Conservation (phyloP, 2,888 invertebrate genomes). For the Morpho deidamia region DNA sequence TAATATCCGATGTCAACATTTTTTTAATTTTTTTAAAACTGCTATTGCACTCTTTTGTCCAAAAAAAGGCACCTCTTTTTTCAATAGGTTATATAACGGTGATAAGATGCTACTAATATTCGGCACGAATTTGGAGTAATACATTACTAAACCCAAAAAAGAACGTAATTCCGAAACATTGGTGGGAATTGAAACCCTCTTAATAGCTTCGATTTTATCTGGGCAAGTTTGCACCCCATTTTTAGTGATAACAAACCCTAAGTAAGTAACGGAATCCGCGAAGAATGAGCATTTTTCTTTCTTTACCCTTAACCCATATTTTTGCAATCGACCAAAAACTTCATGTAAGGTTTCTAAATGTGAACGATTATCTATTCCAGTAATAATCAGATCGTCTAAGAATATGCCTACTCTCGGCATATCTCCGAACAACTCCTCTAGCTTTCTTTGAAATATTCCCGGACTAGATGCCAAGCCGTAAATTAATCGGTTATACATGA, state of each 20-base stretch:
- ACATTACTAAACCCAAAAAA: slow-evolving; percentile 9
- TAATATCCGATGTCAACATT: not conserved
- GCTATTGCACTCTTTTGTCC: not conserved
- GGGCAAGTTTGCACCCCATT: slow-evolving; percentile 18
- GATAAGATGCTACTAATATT: not conserved
- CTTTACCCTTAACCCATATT: slow-evolving; percentile 21
- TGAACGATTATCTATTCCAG: slow-evolving; percentile 1
- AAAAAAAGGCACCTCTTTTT: not conserved
- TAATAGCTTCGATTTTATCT: slow-evolving; percentile 17
- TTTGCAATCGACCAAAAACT: slow-evolving; percentile 15
- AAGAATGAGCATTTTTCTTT: slow-evolving; percentile 28
- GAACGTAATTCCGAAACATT: slow-evolving; percentile 18
- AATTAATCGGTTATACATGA: slow-evolving; percentile 23
- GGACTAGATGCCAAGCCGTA: slow-evolving; percentile 24
- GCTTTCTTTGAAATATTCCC: slow-evolving; percentile 23
- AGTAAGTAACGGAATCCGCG: slow-evolving; percentile 23
- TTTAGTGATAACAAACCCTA: slow-evolving; percentile 23
- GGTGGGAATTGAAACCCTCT: slow-evolving; percentile 14
- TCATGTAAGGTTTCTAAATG: slow-evolving; percentile 12
- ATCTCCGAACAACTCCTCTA: slow-evolving; percentile 15
- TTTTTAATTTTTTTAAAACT: not conserved
- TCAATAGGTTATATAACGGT: slow-evolving; percentile 1
- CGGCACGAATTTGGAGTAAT: slow-evolving; percentile 1
- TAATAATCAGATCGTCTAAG: slow-evolving; percentile 21
- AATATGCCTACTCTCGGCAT: slow-evolving; percentile 14